Percentiles rank a stretch among this genome's conserved stretches.
These are phyloP conservation scores for Sphaeridia pumilis DNA, from an alignment of 2,888 invertebrate species.

Conservation along the genomic window DNA sequence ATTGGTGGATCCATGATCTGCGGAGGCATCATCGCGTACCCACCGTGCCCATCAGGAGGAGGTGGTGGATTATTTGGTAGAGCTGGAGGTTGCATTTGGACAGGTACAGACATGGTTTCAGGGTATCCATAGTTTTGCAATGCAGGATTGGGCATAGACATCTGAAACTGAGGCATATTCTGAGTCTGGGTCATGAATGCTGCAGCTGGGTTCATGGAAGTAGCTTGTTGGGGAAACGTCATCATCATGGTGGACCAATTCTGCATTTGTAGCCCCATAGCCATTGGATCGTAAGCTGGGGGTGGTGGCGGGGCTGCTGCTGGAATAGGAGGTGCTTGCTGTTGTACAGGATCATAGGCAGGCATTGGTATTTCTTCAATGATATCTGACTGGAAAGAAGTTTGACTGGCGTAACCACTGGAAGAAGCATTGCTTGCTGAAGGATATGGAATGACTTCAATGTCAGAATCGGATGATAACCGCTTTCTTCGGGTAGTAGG, in stretches of 20 bases:
- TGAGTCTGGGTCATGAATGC: too few species aligned
- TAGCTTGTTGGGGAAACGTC: constrained; percentile 1
- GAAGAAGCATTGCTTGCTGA: constrained; percentile 1
- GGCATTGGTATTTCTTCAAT: not conserved
- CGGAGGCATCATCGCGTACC: constrained; percentile 9
- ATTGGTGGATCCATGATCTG: constrained; percentile 15
- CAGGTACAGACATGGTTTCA: constrained; percentile 28
- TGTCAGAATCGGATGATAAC: too few species aligned
- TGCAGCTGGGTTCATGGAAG: not conserved
- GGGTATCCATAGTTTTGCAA: constrained; percentile 12
- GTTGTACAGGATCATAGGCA: not conserved
- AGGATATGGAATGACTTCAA: too few species aligned
- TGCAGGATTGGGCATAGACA: constrained; percentile 17
- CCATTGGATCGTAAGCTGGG: constrained; percentile 7
- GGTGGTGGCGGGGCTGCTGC: constrained; percentile 7
- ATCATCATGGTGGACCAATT: constrained; percentile 11
- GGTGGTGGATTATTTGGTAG: constrained; percentile 11
- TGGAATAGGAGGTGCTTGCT: not conserved
- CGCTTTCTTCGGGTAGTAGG: constrained; percentile 13
- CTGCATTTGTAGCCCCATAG: not conserved
- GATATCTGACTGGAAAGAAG: not conserved
- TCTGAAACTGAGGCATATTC: constrained; percentile 14
- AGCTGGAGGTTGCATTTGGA: not conserved
- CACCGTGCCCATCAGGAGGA: constrained; percentile 19
- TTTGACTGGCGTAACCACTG: not conserved